Evolutionary conservation across 2,113 vertebrate genomes (phyloP).

Genomic region (Garra rufa): DNA sequence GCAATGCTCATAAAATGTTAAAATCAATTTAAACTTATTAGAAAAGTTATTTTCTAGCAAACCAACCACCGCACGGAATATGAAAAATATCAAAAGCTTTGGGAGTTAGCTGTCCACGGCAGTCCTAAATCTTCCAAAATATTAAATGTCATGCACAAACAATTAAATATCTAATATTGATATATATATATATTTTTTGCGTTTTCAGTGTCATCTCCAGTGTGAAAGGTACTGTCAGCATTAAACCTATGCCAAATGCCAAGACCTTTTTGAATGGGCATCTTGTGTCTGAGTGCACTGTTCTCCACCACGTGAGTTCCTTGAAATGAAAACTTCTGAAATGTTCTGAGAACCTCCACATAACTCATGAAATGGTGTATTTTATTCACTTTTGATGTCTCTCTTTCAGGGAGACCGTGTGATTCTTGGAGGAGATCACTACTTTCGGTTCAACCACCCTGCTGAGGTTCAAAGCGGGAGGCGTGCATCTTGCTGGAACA

Average conservation of each 20-base stretch:
- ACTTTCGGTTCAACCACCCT: constrained; percentile 96
- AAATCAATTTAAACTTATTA: too few species aligned
- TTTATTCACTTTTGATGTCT: background rate
- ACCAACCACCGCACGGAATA: too few species aligned
- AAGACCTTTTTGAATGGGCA: constrained; percentile 92
- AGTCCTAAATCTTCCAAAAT: too few species aligned
- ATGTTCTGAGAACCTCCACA: background rate
- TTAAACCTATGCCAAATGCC: constrained; percentile 82
- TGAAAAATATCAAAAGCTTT: too few species aligned
- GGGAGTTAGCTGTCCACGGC: too few species aligned
- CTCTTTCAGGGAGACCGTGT: constrained; percentile 87
- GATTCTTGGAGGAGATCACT: constrained; percentile 95
- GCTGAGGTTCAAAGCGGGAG: constrained; percentile 85
- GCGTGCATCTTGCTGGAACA: constrained; percentile 66
- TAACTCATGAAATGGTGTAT: background rate
- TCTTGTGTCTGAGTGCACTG: constrained; percentile 78
- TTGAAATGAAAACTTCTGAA: background rate
- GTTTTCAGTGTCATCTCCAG: constrained; percentile 85
- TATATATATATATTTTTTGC: too few species aligned
- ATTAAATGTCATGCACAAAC: too few species aligned
- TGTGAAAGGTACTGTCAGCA: constrained; percentile 77
- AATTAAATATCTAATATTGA: background rate
- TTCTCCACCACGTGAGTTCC: constrained; percentile 88
- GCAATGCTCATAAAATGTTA: too few species aligned
- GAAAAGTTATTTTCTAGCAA: too few species aligned